Evolutionary conservation across 2,888 invertebrate species (phyloP).

Genomic region (Iphiclides podalirius): DNA sequence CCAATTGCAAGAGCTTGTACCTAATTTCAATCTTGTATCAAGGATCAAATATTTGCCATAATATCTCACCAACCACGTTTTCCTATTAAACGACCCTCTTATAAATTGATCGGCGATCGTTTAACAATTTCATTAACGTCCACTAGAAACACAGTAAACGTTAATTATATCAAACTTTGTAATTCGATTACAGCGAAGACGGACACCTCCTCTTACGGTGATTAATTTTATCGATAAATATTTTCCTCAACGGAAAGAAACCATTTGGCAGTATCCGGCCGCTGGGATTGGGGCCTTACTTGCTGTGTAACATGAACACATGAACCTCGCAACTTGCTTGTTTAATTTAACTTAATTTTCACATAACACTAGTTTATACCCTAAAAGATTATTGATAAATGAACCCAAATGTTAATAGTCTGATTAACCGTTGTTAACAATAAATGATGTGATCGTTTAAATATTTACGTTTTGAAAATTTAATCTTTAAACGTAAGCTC

Average conservation of each 20-base stretch:
- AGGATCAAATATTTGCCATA: neutral
- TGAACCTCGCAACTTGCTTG: too few relatives aligned
- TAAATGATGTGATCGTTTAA: too few relatives aligned
- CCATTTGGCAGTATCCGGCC: neutral
- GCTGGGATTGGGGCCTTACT: neutral
- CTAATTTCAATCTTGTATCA: neutral
- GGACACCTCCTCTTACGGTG: neutral
- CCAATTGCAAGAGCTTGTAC: neutral
- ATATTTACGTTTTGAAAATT: too few relatives aligned
- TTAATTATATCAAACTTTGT: slow-evolving; percentile 13
- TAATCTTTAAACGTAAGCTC: too few relatives aligned
- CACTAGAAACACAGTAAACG: slow-evolving; percentile 14
- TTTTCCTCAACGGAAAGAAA: slow-evolving; percentile 7
- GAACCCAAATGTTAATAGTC: too few relatives aligned
- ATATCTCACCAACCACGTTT: neutral
- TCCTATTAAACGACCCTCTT: slow-evolving; percentile 4
- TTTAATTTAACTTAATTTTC: too few relatives aligned
- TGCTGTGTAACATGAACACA: too few relatives aligned
- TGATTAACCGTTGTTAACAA: too few relatives aligned
- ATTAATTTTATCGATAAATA: slow-evolving; percentile 7
- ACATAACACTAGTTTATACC: too few relatives aligned
- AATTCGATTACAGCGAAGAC: slow-evolving; percentile 11
- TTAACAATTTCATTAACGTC: slow-evolving; percentile 17
- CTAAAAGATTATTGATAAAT: too few relatives aligned
- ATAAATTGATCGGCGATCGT: slow-evolving; percentile 5